Evolutionary conservation across 2,113 vertebrate species (phyloP).

Genomic region (Bubo bubo): DNA sequence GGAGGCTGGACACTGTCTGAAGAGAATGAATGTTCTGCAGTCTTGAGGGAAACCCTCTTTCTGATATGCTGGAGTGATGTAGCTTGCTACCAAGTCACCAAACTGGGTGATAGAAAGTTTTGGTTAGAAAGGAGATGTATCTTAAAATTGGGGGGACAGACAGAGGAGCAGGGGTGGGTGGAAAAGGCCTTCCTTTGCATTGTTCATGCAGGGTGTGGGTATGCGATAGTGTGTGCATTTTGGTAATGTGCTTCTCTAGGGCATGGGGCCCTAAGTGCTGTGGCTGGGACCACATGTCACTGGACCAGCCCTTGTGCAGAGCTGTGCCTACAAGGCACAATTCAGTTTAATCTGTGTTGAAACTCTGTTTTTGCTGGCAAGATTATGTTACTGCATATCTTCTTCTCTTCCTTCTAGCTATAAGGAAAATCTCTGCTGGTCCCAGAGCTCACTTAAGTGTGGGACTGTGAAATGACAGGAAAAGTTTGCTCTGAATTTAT

Average conservation of each 20-base stretch:
- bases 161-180: neutral
- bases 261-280: neutral
- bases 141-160: neutral
- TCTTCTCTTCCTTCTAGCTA: neutral
- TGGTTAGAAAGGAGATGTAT: neutral
- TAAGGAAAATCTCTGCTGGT: neutral
- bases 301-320: accelerated
- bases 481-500: neutral
- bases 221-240: neutral
- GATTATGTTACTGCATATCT: neutral
- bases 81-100: neutral
- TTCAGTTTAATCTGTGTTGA: neutral
- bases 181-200: neutral
- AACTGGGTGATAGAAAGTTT: neutral
- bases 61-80: neutral
- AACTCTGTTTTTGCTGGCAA: neutral
- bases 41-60: neutral
- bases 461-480: neutral
- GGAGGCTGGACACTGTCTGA: neutral
- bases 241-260: neutral
- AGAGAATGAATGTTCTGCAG: neutral
- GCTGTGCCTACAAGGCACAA: neutral
- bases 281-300: accelerated
- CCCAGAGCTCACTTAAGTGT: neutral
- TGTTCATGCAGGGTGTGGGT: neutral